A percentile compares a stretch with the other conserved stretches of the same genome.
phyloP scores from a whole-genome alignment of 2,113 vertebrate genomes.

The Microcebus lehilahytsara region DNA sequence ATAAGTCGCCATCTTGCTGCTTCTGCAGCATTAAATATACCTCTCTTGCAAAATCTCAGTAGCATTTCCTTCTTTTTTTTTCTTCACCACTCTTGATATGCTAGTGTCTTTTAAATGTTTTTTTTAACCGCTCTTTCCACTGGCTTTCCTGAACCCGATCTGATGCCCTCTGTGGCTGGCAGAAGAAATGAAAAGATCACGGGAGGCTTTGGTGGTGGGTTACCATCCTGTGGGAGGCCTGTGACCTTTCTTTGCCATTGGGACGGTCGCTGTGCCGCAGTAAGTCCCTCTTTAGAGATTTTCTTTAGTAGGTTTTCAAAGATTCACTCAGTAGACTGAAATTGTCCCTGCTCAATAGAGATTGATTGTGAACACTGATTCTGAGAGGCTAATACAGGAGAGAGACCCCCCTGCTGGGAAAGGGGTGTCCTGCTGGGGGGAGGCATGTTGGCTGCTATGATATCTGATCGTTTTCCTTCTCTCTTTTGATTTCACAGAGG shows the following conservation, averaged over 20 bases:
- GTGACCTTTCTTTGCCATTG: conserved; percentile 67
- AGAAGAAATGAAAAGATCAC: conserved; percentile 30
- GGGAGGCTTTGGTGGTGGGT: conserved; percentile 21
- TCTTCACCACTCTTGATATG: background rate
- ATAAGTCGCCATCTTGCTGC: background rate
- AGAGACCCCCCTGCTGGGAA: conserved; percentile 45
- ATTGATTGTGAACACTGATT: conserved; percentile 76
- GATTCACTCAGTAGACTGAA: conserved; percentile 63
- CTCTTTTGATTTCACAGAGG: conserved; percentile 57
- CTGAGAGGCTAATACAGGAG: conserved; percentile 54
- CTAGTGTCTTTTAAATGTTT: background rate
- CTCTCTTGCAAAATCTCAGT: background rate
- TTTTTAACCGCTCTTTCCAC: background rate
- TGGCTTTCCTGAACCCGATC: background rate
- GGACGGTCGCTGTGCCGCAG: background rate
- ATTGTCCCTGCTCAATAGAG: conserved; percentile 71
- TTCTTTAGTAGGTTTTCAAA: conserved; percentile 70
- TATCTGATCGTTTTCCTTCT: conserved; percentile 48
- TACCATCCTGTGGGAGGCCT: conserved; percentile 18
- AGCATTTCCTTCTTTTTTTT: background rate
- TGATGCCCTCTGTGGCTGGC: background rate
- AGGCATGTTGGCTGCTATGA: conserved; percentile 50
- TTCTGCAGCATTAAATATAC: background rate
- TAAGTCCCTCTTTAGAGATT: conserved; percentile 69
- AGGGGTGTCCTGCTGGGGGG: background rate